Base-by-base conservation (phyloP, 2,797 vertebrate species). In the Betta splendens region DNA sequence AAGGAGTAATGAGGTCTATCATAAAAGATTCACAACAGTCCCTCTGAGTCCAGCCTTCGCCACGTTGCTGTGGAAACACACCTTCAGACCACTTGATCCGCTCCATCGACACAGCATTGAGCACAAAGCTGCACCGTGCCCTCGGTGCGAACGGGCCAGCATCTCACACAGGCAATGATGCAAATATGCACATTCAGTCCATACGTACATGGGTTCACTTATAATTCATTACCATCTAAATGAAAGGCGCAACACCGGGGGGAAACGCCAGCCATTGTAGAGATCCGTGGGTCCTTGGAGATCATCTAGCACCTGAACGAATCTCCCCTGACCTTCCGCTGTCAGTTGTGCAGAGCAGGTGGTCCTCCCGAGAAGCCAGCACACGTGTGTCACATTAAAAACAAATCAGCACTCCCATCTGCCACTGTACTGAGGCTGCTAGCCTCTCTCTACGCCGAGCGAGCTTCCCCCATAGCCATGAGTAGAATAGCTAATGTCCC, bases 21-120 rank as follows among this genome's bases (percentile, higher is more conserved):
- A 88, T 86, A 68, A 85, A 84, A 87, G 71, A 88, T 86, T 87
- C 72, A 87, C 68, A 70, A 64, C 56, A 70, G 63, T 75, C 66
- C 46, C 60, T 53, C 38, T 45, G 64, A 72, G 69, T 54, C 46
- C 54, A 54, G 66, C 51, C 61, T n/a, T 67, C 21, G 20, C 43
- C 59, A 53, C 67, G 79, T 84, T 88, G 78, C 82, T 76, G 79
- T 80, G 80, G 81, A 76, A 81, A 85, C 78, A 42, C 64, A 64
- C 49, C 57, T 68, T 72, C 58, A 72, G 63, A 69, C 54, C 53
- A 56, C 29, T 72, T 60, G 25, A 74, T 80, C 38, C 28, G 39
- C 60, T 43, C 38, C 18, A 58, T 58, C 8, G 18, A 58, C 60
- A 61, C 21, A 57, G 16, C 32, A 16, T 23, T 31, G 25, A 75